Conservation (phyloP, 2,797 vertebrate genomes). For the Phylloscopus collybita region DNA sequence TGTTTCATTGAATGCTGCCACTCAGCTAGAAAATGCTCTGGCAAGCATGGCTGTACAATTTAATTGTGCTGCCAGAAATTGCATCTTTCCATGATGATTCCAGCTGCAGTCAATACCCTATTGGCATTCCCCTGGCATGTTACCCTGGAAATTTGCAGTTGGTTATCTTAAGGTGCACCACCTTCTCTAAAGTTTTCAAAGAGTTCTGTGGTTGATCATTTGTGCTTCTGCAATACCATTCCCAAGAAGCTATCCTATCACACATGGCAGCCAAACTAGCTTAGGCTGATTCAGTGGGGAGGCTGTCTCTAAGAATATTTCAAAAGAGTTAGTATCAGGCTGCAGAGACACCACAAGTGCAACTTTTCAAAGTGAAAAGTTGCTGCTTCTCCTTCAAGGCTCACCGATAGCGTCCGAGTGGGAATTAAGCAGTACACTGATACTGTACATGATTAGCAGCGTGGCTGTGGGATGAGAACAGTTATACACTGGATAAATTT, state of each 20-base stretch:
- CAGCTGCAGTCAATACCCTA: neutral
- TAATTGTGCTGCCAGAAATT: slow-evolving; percentile 10
- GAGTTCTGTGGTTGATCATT: neutral
- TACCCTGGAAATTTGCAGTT: neutral
- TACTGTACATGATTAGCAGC: neutral
- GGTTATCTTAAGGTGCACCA: neutral
- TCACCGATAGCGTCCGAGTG: neutral
- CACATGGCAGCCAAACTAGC: neutral
- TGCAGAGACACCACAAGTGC: neutral
- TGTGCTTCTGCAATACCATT: neutral
- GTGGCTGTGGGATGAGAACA: neutral
- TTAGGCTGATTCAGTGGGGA: neutral
- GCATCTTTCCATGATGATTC: neutral
- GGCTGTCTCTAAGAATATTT: neutral
- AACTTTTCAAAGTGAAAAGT: slow-evolving; percentile 27
- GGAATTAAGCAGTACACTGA: neutral
- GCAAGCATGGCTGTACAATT: neutral
- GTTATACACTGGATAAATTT: neutral
- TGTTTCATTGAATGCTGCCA: neutral
- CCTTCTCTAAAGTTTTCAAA: neutral
- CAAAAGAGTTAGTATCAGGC: neutral
- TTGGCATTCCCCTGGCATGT: neutral
- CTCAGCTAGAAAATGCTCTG: neutral
- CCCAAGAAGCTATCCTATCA: neutral
- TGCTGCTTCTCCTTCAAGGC: slow-evolving; percentile 1